Evolutionary conservation across 1,140 invertebrate genomes (phyloP).

Genomic region (Octopus sinensis): DNA sequence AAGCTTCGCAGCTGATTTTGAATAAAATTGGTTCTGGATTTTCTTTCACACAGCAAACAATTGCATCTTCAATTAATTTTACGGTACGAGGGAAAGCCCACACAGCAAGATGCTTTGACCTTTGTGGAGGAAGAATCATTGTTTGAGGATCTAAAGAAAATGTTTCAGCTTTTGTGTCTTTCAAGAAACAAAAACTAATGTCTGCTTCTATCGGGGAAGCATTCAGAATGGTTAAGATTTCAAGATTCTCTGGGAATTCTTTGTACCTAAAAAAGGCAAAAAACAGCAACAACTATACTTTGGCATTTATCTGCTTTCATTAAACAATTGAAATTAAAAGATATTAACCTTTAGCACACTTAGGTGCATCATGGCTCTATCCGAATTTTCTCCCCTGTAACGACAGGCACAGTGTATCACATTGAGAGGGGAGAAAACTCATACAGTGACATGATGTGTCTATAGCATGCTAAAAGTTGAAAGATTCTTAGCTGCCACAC

Average conservation of each 20-base stretch:
- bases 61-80: slow-evolving; percentile 50
- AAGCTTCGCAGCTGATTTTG: slow-evolving; percentile 53
- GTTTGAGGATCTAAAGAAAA: slow-evolving; percentile 56
- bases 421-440: too few species aligned
- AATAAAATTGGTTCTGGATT: slow-evolving; percentile 59
- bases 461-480: too few species aligned
- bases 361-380: too few species aligned
- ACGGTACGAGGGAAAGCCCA: slow-evolving; percentile 55
- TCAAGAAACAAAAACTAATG: slow-evolving; percentile 56
- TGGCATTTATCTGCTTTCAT: not conserved
- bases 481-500: too few species aligned
- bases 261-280: slow-evolving; percentile 40
- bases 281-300: not conserved
- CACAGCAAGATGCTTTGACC: slow-evolving; percentile 46
- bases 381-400: too few species aligned
- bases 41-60: slow-evolving; percentile 57
- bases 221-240: slow-evolving; percentile 54
- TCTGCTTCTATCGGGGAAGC: slow-evolving; percentile 55
- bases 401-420: too few species aligned
- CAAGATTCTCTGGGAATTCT: slow-evolving; percentile 57
- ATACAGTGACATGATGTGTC: too few species aligned
- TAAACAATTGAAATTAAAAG: not conserved
- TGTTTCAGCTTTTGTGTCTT: slow-evolving; percentile 56
- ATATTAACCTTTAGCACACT: not conserved
- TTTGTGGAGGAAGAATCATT: slow-evolving; percentile 53